These are phyloP conservation scores for Spodoptera litura DNA, from an alignment of 1,140 invertebrate species.

Conservation along the genomic window DNA sequence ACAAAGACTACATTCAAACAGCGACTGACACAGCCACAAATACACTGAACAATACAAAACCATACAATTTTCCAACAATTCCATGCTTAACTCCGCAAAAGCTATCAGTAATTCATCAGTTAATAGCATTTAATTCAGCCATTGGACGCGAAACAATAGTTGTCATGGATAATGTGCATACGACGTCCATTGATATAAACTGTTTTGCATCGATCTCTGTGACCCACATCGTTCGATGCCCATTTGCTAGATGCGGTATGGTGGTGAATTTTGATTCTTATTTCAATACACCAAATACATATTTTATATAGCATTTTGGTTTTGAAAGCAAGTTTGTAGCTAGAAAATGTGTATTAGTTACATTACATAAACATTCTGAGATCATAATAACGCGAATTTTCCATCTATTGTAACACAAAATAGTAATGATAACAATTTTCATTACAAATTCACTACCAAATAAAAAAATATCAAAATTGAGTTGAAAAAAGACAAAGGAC, in stretches of 20 bases:
- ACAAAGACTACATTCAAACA: neutral
- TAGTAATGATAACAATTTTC: no score
- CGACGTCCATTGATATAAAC: constrained; percentile 23
- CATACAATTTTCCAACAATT: constrained; percentile 12
- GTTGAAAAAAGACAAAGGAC: no score
- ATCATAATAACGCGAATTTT: no score
- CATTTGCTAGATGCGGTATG: neutral
- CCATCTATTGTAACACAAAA: no score
- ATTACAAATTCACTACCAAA: no score
- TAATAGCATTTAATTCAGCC: constrained; percentile 38
- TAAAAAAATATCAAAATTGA: no score
- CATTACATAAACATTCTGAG: no score
- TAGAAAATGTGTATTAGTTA: no score
- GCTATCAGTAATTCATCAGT: constrained; percentile 37
- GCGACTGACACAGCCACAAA: neutral
- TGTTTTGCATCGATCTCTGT: constrained; percentile 25
- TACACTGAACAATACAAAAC: neutral
- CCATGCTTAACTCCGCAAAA: neutral
- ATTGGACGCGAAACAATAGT: constrained; percentile 33
- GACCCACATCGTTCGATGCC: constrained; percentile 2
- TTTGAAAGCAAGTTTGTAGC: no score
- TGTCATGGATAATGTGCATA: constrained; percentile 24
- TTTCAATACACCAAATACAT: neutral
- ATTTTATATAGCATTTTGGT: neutral
- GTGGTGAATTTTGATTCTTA: neutral